Percentiles rank a stretch among this genome's conserved stretches.
These are phyloP conservation scores for Microchirus variegatus DNA, from an alignment of 2,797 vertebrate species.

Conservation along the genomic window DNA sequence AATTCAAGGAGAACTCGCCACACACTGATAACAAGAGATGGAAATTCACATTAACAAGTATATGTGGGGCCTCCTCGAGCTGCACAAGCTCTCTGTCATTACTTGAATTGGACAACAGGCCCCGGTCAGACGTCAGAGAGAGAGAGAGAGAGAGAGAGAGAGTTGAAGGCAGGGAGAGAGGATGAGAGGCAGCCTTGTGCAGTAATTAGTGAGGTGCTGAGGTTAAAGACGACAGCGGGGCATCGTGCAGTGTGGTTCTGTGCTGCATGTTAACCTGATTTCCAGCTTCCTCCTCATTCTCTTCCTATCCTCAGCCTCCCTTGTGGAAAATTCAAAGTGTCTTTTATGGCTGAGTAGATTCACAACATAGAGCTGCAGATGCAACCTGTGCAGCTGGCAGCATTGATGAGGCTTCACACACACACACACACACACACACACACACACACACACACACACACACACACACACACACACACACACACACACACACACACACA, in stretches of 20 bases:
- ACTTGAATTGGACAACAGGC: slow-evolving; percentile 43
- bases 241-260: slow-evolving; percentile 32
- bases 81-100: slow-evolving; percentile 51
- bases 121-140: slow-evolving; percentile 45
- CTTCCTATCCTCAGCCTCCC: slow-evolving; percentile 39
- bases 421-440: neutral
- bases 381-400: slow-evolving; percentile 26
- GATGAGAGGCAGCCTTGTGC: slow-evolving; percentile 4
- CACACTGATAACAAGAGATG: slow-evolving; percentile 41
- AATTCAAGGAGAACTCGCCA: slow-evolving; percentile 16
- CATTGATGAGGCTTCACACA: slow-evolving; percentile 6
- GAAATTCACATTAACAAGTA: slow-evolving; percentile 21
- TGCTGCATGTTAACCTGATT: slow-evolving; percentile 52
- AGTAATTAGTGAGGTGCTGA: slow-evolving; percentile 56
- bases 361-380: slow-evolving; percentile 16
- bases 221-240: slow-evolving; percentile 54
- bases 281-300: slow-evolving; percentile 45
- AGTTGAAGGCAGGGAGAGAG: neutral
- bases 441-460: slow-evolving; percentile 4
- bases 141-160: neutral
- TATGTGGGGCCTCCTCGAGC: slow-evolving; percentile 24
- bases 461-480: slow-evolving; percentile 1
- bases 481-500: slow-evolving; percentile 1
- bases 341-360: slow-evolving; percentile 7
- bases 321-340: slow-evolving; percentile 27